Base-by-base conservation (phyloP, 2,797 vertebrate genomes). In the Tiaroga cobitis region DNA sequence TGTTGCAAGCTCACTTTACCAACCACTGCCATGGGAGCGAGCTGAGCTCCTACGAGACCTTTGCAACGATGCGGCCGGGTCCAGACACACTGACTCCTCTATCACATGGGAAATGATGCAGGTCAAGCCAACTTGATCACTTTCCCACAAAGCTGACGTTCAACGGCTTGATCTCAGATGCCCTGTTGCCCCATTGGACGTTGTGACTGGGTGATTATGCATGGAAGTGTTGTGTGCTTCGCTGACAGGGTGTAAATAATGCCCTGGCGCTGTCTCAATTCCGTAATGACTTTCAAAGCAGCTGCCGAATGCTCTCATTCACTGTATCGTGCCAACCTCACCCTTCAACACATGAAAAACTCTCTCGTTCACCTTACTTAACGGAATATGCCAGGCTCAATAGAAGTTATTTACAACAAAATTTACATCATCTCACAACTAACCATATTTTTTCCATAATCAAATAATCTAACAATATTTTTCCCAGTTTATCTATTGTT, bases 231-330 rank as follows among this genome's bases (percentile, higher is more conserved):
- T 84, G 54, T 51, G 70, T 63, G 74, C 46, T 59, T 29, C 18
- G 41, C 67, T 86, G 80, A 86, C 61, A 68, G 29, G 46, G 74
- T 83, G 67, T 86, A 72, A 78, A 83, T 86, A 86, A 78, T 63
- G 67, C 32, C 41, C 68, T 83, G 85, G 85, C 75, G 1, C 75
- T 19, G 37, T 75, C 8, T 79, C 13, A 1, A 43, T 68, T n/a
- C 56, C 67, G 43, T 74, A 83, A 73, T 82, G 80, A 41, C 74
- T 72, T 81, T 69, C 16, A 51, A 63, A 81, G 63, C 87, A 86
- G 81, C 70, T 86, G 77, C 63, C 68, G 54, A 82, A 88, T 88
- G 70, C 61, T 79, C 61, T 78, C 74, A 73, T 83, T 74, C 18
- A 18, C 29, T 80, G 21, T 43, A 21, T 46, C 21, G 37, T 82